phyloP scores from a whole-genome alignment of 92 coral and sea anemone species.

The Nematostella vectensis region DNA sequence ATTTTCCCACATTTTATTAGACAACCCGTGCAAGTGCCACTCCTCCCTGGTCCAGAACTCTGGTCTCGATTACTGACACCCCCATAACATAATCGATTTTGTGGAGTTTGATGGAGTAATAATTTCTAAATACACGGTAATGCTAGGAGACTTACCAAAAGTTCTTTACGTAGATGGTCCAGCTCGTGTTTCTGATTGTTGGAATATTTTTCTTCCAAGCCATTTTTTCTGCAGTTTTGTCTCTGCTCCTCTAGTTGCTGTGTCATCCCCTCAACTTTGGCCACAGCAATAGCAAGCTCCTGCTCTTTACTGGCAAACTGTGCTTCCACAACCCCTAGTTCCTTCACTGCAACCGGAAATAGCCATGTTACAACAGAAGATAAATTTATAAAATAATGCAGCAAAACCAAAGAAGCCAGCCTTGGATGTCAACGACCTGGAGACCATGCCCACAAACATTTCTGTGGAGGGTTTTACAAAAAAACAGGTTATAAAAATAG shows the following conservation, averaged over 20 bases:
- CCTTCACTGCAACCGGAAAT: conserved; percentile 44
- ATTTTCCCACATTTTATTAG: too few relatives aligned
- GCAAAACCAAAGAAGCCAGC: too few relatives aligned
- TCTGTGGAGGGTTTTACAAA: too few relatives aligned
- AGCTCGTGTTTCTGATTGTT: conserved; percentile 39
- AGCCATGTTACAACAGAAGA: neutral
- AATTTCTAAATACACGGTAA: too few relatives aligned
- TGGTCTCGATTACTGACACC: too few relatives aligned
- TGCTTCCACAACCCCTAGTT: conserved; percentile 59
- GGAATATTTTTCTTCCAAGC: conserved; percentile 4
- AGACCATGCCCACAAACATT: too few relatives aligned
- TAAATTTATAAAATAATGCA: neutral
- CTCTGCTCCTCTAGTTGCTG: conserved; percentile 76
- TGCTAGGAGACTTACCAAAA: conserved; percentile 65
- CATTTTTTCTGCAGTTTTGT: conserved; percentile 33
- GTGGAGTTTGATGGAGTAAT: too few relatives aligned
- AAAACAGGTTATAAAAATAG: too few relatives aligned
- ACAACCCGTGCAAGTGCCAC: too few relatives aligned
- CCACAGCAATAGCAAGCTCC: conserved; percentile 87
- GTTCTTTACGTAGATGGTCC: conserved; percentile 58
- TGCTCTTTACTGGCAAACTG: conserved; percentile 74
- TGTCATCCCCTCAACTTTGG: conserved; percentile 77
- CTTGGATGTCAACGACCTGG: too few relatives aligned
- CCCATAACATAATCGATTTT: too few relatives aligned
- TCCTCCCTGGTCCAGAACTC: too few relatives aligned